Conservation (phyloP, 1,140 invertebrate species). For the Dysdera silvatica region DNA sequence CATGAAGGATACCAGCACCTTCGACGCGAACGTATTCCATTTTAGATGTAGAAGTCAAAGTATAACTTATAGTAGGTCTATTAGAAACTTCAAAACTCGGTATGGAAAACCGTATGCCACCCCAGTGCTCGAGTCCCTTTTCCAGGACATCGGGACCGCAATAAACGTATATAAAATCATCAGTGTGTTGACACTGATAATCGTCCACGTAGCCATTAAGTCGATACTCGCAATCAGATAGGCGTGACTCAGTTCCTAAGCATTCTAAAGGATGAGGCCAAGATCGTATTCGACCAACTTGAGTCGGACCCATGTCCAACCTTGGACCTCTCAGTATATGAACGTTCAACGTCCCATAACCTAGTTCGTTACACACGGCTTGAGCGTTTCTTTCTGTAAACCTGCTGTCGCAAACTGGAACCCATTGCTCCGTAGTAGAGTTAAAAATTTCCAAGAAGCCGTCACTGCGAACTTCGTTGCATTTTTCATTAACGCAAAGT, state of each 20-base stretch:
- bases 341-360: constrained; percentile 77
- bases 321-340: constrained; percentile 70
- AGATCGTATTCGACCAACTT: constrained; percentile 74
- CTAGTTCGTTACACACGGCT: constrained; percentile 90
- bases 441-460: constrained; percentile 94
- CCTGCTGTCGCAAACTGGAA: constrained; percentile 87
- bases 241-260: constrained; percentile 66
- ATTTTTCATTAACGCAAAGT: constrained; percentile 40
- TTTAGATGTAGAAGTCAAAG: constrained; percentile 6
- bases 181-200: constrained; percentile 75
- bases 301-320: constrained; percentile 76
- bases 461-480: constrained; percentile 38
- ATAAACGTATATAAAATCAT: constrained; percentile 83
- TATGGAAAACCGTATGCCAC: constrained; percentile 85
- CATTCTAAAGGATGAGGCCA: constrained; percentile 89
- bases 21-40: constrained; percentile 77
- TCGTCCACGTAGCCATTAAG: constrained; percentile 75
- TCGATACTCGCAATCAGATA: constrained; percentile 80
- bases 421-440: constrained; percentile 87
- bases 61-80: constrained; percentile 5
- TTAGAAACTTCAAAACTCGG: constrained; percentile 77
- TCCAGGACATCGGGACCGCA: constrained; percentile 69
- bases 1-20: constrained; percentile 93
- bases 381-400: constrained; percentile 91
- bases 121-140: constrained; percentile 73